These are phyloP conservation scores for Drosophila histrio DNA, from an alignment of 2,888 invertebrate species.

Conservation along the genomic window DNA sequence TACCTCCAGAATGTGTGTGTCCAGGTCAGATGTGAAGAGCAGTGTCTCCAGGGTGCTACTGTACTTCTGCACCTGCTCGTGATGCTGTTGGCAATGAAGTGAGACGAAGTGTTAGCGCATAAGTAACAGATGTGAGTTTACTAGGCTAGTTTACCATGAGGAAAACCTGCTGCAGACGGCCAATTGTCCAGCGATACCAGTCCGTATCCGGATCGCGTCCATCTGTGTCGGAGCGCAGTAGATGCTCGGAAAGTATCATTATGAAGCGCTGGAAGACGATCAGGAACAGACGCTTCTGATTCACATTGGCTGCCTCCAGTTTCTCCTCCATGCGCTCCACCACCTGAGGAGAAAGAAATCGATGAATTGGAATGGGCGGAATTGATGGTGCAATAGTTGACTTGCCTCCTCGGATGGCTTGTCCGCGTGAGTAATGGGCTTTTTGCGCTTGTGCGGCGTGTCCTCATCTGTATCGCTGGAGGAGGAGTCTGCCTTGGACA, in stretches of 20 bases:
- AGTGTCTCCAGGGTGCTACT: slow-evolving; percentile 97
- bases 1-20: slow-evolving; percentile 97
- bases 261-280: slow-evolving; percentile 99
- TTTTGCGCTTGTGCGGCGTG: slow-evolving; percentile 85
- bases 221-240: slow-evolving; percentile 96
- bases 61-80: slow-evolving; percentile 98
- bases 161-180: slow-evolving; percentile 97
- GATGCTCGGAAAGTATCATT: slow-evolving; percentile 98
- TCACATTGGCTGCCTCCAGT: slow-evolving; percentile 96
- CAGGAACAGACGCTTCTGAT: slow-evolving; percentile 97
- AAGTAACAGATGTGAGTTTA: background rate
- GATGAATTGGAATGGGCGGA: background rate
- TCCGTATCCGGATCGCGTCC: slow-evolving; percentile 96
- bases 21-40: slow-evolving; percentile 97
- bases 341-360: slow-evolving; percentile 85
- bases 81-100: slow-evolving; percentile 88
- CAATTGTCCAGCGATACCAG: slow-evolving; percentile 98
- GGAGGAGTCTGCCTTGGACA: slow-evolving; percentile 92
- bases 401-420: slow-evolving; percentile 87
- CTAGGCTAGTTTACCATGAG: slow-evolving; percentile 88
- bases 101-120: background rate
- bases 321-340: slow-evolving; percentile 98
- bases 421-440: slow-evolving; percentile 84
- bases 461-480: slow-evolving; percentile 93
- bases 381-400: background rate